Percentiles rank a stretch among this genome's conserved stretches.
These are phyloP conservation scores for Thalpophila matura DNA, from an alignment of 2,888 invertebrate genomes.

Conservation along the genomic window DNA sequence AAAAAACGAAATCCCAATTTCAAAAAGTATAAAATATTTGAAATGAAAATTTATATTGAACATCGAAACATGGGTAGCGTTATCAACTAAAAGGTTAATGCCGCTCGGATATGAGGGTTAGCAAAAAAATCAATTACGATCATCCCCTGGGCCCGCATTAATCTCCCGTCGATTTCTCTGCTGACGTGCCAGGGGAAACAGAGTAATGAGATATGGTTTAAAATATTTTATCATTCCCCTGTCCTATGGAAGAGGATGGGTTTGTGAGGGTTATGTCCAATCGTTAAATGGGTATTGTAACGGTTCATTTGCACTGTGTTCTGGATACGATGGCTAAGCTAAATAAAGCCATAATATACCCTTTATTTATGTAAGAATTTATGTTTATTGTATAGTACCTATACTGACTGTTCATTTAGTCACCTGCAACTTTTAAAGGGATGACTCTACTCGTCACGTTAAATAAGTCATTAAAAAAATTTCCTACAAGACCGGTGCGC, in stretches of 20 bases:
- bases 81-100: conserved; percentile 61
- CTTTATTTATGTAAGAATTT: conserved; percentile 22
- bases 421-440: no score
- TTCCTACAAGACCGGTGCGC: no score
- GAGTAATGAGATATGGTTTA: conserved; percentile 64
- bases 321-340: conserved; percentile 23
- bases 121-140: conserved; percentile 70
- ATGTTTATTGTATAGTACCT: no score
- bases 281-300: conserved; percentile 15
- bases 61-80: conserved; percentile 40
- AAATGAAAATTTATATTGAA: conserved; percentile 54
- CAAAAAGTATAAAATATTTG: conserved; percentile 44
- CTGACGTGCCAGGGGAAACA: conserved; percentile 57
- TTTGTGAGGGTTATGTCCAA: conserved; percentile 27
- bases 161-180: conserved; percentile 66
- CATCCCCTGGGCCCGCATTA: conserved; percentile 65
- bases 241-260: conserved; percentile 34
- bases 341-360: conserved; percentile 25
- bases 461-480: no score
- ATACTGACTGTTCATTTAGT: no score
- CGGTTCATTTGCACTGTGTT: conserved; percentile 41
- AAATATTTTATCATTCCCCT: conserved; percentile 54
- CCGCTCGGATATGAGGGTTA: conserved; percentile 55
- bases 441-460: no score
- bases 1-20: conserved; percentile 45